Evolutionary conservation across 2,888 invertebrate genomes (phyloP).

Genomic region (Amphimallon solstitiale): DNA sequence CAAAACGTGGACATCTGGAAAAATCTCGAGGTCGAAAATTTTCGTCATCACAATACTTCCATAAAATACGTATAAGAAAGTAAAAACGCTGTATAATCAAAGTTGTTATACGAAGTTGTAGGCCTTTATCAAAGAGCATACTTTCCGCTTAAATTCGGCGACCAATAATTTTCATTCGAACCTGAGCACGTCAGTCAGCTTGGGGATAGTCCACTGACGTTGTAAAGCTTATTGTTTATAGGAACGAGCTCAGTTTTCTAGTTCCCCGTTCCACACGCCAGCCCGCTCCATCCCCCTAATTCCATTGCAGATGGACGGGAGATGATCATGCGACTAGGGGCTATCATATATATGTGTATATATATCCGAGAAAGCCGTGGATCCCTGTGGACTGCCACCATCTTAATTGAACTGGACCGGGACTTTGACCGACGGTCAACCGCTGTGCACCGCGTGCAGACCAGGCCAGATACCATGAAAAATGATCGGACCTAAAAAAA

Average conservation of each 20-base stretch:
- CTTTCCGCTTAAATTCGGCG: not conserved
- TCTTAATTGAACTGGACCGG: slow-evolving; percentile 64
- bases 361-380: slow-evolving; percentile 51
- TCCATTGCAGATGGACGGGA: slow-evolving; percentile 46
- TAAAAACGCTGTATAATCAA: no score
- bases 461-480: slow-evolving; percentile 61
- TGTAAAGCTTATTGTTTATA: slow-evolving; percentile 37
- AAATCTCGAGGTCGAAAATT: no score
- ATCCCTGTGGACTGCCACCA: slow-evolving; percentile 59
- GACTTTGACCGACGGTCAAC: slow-evolving; percentile 44
- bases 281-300: slow-evolving; percentile 23
- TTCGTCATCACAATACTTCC: no score
- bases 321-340: slow-evolving; percentile 49
- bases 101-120: no score
- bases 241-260: slow-evolving; percentile 2
- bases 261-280: not conserved
- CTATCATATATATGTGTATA: slow-evolving; percentile 42
- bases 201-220: slow-evolving; percentile 25
- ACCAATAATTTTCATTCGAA: slow-evolving; percentile 12
- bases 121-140: no score
- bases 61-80: no score
- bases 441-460: slow-evolving; percentile 37
- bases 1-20: no score
- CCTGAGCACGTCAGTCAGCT: slow-evolving; percentile 24
- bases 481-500: slow-evolving; percentile 64